phyloP scores from a whole-genome alignment of 2,888 invertebrate species.

The Cetonia aurata region DNA sequence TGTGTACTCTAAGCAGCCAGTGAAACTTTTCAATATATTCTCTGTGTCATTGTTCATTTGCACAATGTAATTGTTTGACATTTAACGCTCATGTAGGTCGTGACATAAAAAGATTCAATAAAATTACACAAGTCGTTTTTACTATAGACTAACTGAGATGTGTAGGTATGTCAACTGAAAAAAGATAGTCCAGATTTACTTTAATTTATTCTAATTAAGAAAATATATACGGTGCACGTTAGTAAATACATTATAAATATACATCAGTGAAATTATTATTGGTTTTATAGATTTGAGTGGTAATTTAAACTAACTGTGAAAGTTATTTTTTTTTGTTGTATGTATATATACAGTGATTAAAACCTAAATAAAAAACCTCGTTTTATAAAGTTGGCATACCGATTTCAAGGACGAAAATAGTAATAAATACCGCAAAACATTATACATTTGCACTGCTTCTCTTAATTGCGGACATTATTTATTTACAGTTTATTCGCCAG shows the following conservation, averaged over 20 bases:
- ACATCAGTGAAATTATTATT: background rate
- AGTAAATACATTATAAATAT: background rate
- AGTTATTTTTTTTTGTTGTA: background rate
- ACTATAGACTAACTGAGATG: background rate
- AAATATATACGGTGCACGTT: background rate
- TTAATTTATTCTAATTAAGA: background rate
- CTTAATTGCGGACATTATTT: conserved; percentile 2
- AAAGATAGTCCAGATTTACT: background rate
- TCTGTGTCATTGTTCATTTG: background rate
- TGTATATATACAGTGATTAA: background rate
- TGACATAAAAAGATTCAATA: conserved; percentile 18
- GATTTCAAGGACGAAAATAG: conserved; percentile 5
- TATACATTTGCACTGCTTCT: conserved; percentile 1
- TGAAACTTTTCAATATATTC: conserved; percentile 9
- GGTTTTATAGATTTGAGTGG: background rate
- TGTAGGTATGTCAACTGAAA: background rate
- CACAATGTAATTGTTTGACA: conserved; percentile 27
- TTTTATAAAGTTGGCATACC: background rate
- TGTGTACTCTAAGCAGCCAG: conserved; percentile 1
- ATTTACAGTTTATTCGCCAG: background rate
- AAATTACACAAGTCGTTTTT: conserved; percentile 5
- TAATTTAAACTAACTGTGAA: conserved; percentile 4
- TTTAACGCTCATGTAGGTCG: conserved; percentile 22
- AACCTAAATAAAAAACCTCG: conserved; percentile 3
- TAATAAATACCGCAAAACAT: conserved; percentile 6